Evolutionary conservation across 2,888 invertebrate species (phyloP).

Genomic region (Cheilosia scutellata): DNA sequence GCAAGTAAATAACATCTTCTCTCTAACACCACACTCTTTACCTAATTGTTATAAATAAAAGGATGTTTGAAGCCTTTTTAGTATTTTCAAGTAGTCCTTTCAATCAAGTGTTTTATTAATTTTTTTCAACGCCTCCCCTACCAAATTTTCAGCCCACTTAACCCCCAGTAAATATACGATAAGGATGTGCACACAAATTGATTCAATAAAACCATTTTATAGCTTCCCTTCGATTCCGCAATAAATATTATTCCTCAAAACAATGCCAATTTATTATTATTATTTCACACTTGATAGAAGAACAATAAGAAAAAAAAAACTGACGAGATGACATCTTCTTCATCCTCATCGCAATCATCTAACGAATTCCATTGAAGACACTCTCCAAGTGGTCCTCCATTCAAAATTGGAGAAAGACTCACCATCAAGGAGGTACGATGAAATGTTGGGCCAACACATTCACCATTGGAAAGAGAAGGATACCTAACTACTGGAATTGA

Average conservation of each 20-base stretch:
- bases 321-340: background rate
- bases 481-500: conserved; percentile 28
- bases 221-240: background rate
- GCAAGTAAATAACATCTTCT: too few species aligned
- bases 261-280: conserved; percentile 50
- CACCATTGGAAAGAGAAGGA: background rate
- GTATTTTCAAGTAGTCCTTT: too few species aligned
- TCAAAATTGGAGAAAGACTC: conserved; percentile 9
- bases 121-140: too few species aligned
- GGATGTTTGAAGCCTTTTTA: too few species aligned
- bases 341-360: background rate
- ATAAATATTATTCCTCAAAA: conserved; percentile 17
- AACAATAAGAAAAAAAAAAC: background rate
- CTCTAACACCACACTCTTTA: too few species aligned
- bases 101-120: too few species aligned
- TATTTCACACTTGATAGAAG: conserved; percentile 32
- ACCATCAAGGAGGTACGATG: conserved; percentile 1
- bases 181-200: conserved; percentile 44
- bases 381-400: background rate
- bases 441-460: background rate
- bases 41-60: too few species aligned
- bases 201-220: conserved; percentile 31
- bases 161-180: conserved; percentile 8
- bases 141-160: background rate
- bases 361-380: conserved; percentile 2